Percentiles rank a stretch among this genome's conserved stretches.
phyloP scores from a whole-genome alignment of 2,797 vertebrate species.

The Mus spretus region DNA sequence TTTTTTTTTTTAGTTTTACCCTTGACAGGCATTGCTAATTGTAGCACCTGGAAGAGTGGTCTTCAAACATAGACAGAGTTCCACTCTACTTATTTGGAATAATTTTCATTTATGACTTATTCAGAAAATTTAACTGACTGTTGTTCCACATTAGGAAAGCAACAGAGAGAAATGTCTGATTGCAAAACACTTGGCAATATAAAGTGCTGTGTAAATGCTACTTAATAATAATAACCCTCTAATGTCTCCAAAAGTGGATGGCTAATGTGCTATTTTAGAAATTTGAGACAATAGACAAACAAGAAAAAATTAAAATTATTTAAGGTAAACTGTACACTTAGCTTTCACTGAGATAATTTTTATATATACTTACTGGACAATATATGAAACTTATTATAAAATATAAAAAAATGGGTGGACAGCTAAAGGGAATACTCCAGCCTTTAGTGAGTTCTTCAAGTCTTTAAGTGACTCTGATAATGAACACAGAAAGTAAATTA shows the following conservation, averaged over 20 bases:
- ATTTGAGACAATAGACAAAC: constrained; percentile 19
- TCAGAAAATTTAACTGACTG: constrained; percentile 42
- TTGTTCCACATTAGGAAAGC: neutral
- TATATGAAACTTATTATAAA: constrained; percentile 20
- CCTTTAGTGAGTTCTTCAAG: constrained; percentile 14
- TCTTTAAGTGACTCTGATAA: constrained; percentile 57
- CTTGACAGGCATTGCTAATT: constrained; percentile 31
- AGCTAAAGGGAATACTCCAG: constrained; percentile 8
- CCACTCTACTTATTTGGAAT: constrained; percentile 49
- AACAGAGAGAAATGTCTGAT: neutral
- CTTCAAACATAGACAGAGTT: constrained; percentile 42
- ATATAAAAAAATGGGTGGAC: constrained; percentile 7
- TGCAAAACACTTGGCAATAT: constrained; percentile 38
- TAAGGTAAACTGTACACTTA: constrained; percentile 43
- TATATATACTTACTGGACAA: neutral
- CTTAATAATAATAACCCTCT: constrained; percentile 7
- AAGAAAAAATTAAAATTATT: constrained; percentile 59
- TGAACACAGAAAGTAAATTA: constrained; percentile 31
- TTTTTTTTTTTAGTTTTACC: constrained; percentile 7
- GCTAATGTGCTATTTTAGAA: constrained; percentile 35
- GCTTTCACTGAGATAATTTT: constrained; percentile 30
- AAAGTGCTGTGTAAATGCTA: constrained; percentile 57
- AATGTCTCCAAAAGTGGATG: constrained; percentile 12
- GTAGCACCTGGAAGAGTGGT: neutral
- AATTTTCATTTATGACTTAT: constrained; percentile 54